Evolutionary conservation across 37 sponge, comb jelly and placozoan genomes (phyloP), one percentile per base, ranked within the genome.

Genomic region (Chondrilla cf. caribensis): DNA sequence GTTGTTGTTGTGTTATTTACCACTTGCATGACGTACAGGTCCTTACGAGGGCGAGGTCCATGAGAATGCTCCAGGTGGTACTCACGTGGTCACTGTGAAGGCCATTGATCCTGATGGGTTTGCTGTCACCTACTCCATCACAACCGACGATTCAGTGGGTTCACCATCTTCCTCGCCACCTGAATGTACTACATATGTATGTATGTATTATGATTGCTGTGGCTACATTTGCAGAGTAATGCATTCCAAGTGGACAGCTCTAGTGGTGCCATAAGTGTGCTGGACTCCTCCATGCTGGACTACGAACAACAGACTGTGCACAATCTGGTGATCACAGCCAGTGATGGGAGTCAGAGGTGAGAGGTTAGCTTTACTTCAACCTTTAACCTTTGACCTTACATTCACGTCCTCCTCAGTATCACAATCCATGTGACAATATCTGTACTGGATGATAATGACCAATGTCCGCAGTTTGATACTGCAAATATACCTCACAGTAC

Each of bases 391-490:
- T 62, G 4, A 19, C 64, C 22, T 15, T 19, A n/a, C 5, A 38
- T 6, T 70, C 32, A 41, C 41, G 0, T 73, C 1, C 15, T 24
- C 5, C 7, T 14, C 44, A 73, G 76, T n/a, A 73, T 73, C 41
- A 7, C 31, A n/a, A 39, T 73, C 21, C 76, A 73, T 40, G 41
- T 73, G 25, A 73, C 44, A 43, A 42, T 73, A n/a, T 0, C 2
- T 24, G 36, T 73, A 11, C 40, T 31, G 29, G 76, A 73, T 40
- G 44, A 42, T 3, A 73, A 73, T 40, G 76, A 73, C 25, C 44
- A 43, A n/a, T 73, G 76, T 39, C 76, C 76, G 25, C 18, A 41
- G 76, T 73, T 73, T 42, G 44, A 73, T 38, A 28, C 25, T 19
- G 43, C 35, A 1, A 67, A 40, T 22, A 73, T 73, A 14, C 76